Conservation (phyloP, 2,797 vertebrate genomes). For the Lophius americanus region DNA sequence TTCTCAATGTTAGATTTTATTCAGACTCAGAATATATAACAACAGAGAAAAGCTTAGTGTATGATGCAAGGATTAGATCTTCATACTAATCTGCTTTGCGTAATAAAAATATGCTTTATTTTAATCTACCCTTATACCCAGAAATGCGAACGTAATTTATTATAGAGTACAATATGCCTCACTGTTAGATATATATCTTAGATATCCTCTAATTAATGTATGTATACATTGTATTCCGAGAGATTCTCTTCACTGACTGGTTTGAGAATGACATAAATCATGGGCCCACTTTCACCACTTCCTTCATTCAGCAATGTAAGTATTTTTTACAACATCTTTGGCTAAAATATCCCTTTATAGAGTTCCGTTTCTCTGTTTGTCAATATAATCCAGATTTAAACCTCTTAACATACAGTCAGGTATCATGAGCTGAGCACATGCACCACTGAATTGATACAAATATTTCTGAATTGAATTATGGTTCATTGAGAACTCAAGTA, state of each 20-base stretch:
- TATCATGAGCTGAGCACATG: slow-evolving; percentile 13
- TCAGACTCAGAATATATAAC: neutral
- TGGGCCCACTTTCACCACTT: neutral
- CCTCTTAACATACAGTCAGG: slow-evolving; percentile 31
- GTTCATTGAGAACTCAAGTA: slow-evolving; percentile 31
- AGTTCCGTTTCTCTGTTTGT: slow-evolving; percentile 49
- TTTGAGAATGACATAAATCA: slow-evolving; percentile 9
- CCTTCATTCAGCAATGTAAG: no score
- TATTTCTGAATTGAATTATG: slow-evolving; percentile 12
- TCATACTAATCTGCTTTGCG: slow-evolving; percentile 3
- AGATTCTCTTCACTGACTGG: slow-evolving; percentile 6
- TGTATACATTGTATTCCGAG: neutral
- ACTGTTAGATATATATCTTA: neutral
- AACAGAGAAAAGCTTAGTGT: neutral
- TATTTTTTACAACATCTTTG: neutral
- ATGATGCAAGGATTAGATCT: slow-evolving; percentile 1
- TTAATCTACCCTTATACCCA: neutral
- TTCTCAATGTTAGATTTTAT: neutral
- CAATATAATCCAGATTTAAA: slow-evolving; percentile 62
- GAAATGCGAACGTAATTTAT: neutral
- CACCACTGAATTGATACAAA: slow-evolving; percentile 11
- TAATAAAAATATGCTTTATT: neutral
- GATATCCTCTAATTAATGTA: slow-evolving; percentile 6
- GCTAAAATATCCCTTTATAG: slow-evolving; percentile 20
- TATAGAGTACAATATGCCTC: neutral